Base-by-base conservation (phyloP, 2,113 vertebrate species). In the Vimba vimba region DNA sequence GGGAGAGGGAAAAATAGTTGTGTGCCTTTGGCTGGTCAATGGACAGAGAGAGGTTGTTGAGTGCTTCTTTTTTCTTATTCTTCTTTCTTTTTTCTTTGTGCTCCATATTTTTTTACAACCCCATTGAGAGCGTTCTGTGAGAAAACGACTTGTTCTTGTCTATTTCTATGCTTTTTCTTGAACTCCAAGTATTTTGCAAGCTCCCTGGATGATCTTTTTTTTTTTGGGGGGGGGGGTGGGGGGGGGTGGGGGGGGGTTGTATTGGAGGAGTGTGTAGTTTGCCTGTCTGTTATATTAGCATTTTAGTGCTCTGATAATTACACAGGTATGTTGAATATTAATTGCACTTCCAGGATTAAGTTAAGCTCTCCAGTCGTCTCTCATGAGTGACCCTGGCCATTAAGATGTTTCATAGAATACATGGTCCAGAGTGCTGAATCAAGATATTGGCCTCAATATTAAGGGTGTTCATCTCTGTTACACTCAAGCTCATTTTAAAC, bases 11-110 rank as follows among this genome's bases (percentile, higher is more conserved):
- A 75, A 93, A 94, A 94, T 93, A 94, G 91, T 95, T 97, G 96
- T 95, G 95, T 94, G 94, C 88, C 93, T 96, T 95, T 97, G 96
- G 96, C 96, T 97, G 95, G 93, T 96, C 93, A 93, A 95, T 92
- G 94, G 95, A 96, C 94, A 95, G 94, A 96, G 87, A 74, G 92
- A 96, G 94, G 94, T 93, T 95, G 93, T 93, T 92, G 93, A 92
- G 91, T 73, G 87, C 92, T 92, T 86, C 83, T 85, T 75, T 68
- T 91, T 93, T 91, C 87, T 87, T 57, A 17, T 52, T 52, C 50
- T 43, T 50, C 11, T 55, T 55, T 55, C 17, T 88, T 88, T 75
- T 85, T 90, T 92, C 92, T 89, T 87, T 85, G 27, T 36, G 64
- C 39, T 36, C 55, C 68, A 30, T 60, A 9, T 91, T 90, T 95